Percentiles rank a stretch among this genome's conserved stretches.
Evolutionary conservation across 2,113 vertebrate genomes (phyloP).

Genomic region (Hystrix brachyura): DNA sequence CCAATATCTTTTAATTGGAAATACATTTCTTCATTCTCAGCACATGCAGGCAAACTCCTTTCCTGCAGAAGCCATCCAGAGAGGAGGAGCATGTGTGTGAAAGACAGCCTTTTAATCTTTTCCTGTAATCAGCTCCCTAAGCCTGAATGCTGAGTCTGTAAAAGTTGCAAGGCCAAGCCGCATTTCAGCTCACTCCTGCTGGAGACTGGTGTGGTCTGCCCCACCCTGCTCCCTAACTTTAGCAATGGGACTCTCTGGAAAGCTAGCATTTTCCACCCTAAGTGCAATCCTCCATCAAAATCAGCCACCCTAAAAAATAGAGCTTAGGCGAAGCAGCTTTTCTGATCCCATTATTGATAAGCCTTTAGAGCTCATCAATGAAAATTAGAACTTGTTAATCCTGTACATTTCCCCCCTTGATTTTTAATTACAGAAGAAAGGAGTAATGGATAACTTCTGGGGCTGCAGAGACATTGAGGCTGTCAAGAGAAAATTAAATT

Average conservation of each 20-base stretch:
- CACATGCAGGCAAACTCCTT: conserved; percentile 60
- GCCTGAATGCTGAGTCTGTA: conserved; percentile 80
- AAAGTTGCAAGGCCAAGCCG: conserved; percentile 52
- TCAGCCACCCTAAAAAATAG: conserved; percentile 78
- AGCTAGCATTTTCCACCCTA: conserved; percentile 70
- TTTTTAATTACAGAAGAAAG: conserved; percentile 86
- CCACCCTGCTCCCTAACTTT: conserved; percentile 6
- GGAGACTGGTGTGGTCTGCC: conserved; percentile 19
- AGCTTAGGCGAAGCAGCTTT: conserved; percentile 80
- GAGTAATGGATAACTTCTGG: conserved; percentile 72
- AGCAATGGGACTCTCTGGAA: conserved; percentile 59
- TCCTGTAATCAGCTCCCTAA: conserved; percentile 85
- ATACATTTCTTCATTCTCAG: conserved; percentile 84
- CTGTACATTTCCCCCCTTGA: conserved; percentile 73
- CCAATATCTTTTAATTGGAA: conserved; percentile 79
- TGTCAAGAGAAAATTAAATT: conserved; percentile 82
- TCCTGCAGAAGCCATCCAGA: conserved; percentile 79
- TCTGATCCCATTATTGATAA: conserved; percentile 83
- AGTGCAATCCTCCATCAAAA: conserved; percentile 80
- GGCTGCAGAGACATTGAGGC: conserved; percentile 69
- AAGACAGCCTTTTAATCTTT: conserved; percentile 85
- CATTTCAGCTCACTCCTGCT: conserved; percentile 11
- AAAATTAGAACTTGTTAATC: conserved; percentile 85
- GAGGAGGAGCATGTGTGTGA: conserved; percentile 83
- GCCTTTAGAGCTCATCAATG: conserved; percentile 83